Base-by-base conservation (phyloP, 53 echinoderm and acorn worm genomes). In the Echinometra lucunter region DNA sequence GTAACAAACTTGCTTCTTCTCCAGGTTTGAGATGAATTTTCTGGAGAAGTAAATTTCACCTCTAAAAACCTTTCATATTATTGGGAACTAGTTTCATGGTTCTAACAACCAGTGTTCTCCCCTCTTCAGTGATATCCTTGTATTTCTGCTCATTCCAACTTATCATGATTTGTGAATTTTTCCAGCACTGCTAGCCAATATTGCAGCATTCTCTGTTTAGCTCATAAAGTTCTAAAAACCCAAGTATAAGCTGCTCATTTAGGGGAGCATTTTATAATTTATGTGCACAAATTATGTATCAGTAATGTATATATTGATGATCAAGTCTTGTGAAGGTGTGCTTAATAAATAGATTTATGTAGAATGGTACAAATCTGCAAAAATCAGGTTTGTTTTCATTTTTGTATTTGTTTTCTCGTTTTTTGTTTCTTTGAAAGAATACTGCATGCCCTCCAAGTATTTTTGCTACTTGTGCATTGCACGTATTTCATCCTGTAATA, bases 291-390 rank as follows among this genome's bases (percentile, higher is more conserved):
- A 47, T n/a, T 45, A 85, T 49, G 44, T 30, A 81, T 81, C 44
- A 25, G 18, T 21, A 21, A 69, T 42, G 44, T 42, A 8, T 81
- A 81, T 37, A 85, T 85, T 19, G 16, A 85, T 85, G 27, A 85
- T 16, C 12, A 28, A 74, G 12, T n/a, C 74, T 74, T 85, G 53
- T 85, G 49, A 85, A 25, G 8, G 49, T n/a, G 49, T 85, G 85
- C 85, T 85, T 30, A 85, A 85, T 85, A 85, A 85, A 85, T 85
- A 85, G 45, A 47, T 47, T 21, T 16, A 49, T 85, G 49, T n/a
- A 27, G 53, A n/a, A 49, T 63, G 21, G 32, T 11, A 69, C 69
- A 69, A 34, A 69, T 34, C 32, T 34, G 30, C 12, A 32, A 12
- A 30, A 69, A 34, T 69, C n/a, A n/a, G n/a, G n/a, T 69, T 6